Evolutionary conservation across 2,797 vertebrate species (phyloP).

Genomic region (Microctenopoma lineatum): DNA sequence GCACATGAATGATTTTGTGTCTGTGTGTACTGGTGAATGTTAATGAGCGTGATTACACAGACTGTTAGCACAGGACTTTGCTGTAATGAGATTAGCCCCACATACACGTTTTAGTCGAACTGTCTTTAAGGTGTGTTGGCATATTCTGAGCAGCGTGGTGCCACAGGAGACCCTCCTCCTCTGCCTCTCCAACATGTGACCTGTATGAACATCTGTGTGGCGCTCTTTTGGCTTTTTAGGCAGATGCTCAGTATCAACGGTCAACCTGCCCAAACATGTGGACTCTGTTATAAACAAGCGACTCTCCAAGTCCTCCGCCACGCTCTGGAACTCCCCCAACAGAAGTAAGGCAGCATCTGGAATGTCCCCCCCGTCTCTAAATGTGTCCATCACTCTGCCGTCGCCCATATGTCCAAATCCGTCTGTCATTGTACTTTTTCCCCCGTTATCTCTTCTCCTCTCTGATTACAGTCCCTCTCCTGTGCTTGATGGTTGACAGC

Average conservation of each 20-base stretch:
- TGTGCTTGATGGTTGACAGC: conserved; percentile 60
- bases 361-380: conserved; percentile 48
- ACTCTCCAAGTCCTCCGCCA: conserved; percentile 99
- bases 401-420: conserved; percentile 57
- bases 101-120: not conserved
- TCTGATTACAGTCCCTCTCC: conserved; percentile 55
- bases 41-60: conserved; percentile 1
- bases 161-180: conserved; percentile 30
- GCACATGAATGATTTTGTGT: no score
- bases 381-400: conserved; percentile 67
- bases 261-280: conserved; percentile 99
- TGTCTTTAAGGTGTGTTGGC: conserved; percentile 16
- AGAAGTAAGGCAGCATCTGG: conserved; percentile 92
- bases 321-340: conserved; percentile 98
- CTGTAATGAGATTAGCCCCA: not conserved
- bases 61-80: not conserved
- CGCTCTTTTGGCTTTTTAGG: conserved; percentile 90
- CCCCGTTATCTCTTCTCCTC: conserved; percentile 56
- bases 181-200: conserved; percentile 58
- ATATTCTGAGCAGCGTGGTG: conserved; percentile 24
- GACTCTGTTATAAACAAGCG: conserved; percentile 99
- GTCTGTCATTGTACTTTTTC: conserved; percentile 67
- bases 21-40: no score
- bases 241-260: conserved; percentile 97
- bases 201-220: conserved; percentile 80